Conservation (phyloP, 2,113 vertebrate genomes). For the Gallinago media region DNA sequence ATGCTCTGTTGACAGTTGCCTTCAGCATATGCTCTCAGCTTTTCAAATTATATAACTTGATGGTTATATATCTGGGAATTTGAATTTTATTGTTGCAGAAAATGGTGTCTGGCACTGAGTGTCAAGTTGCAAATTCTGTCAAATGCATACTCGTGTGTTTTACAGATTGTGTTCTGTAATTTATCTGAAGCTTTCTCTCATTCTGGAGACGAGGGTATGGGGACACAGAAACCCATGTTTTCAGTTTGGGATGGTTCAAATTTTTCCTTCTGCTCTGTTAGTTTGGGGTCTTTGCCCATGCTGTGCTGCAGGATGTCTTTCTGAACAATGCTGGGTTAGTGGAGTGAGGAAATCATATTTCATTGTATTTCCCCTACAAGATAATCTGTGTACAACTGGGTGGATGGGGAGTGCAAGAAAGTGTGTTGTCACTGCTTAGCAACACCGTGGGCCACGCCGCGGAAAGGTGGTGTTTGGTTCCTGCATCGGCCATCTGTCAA, state of each 20-base stretch:
- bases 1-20: background rate
- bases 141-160: background rate
- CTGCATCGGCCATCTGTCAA: background rate
- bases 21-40: background rate
- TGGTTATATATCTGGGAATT: background rate
- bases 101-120: background rate
- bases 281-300: background rate
- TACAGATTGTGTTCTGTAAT: background rate
- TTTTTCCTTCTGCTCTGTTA: background rate
- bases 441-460: background rate
- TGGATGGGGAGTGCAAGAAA: background rate
- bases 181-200: background rate
- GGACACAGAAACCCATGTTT: background rate
- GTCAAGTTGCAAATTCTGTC: background rate
- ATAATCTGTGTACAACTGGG: background rate
- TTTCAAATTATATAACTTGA: background rate
- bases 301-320: background rate
- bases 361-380: background rate
- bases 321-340: background rate
- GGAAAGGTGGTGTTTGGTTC: background rate
- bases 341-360: constrained; percentile 2
- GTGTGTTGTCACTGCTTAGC: constrained; percentile 37
- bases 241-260: background rate
- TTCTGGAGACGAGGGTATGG: background rate
- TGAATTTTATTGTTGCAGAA: background rate